Evolutionary conservation across 92 coral and sea anemone species (phyloP), one percentile per base, ranked within the genome.

Genomic region (Porites evermanni): DNA sequence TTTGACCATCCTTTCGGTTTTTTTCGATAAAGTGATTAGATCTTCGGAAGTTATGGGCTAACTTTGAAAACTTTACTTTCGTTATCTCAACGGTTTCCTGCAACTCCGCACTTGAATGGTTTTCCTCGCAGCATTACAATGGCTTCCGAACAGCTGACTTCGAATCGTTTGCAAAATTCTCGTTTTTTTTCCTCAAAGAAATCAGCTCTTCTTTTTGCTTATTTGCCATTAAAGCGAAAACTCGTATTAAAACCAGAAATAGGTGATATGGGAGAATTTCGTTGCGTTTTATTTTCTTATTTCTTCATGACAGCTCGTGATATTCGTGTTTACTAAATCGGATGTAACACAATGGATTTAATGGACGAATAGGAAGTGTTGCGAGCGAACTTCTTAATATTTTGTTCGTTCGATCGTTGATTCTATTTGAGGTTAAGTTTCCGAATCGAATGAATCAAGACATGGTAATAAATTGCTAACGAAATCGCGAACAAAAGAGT

Each of bases 61-160:
- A 76, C 79, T 85, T 20, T 20, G 32, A 77, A 85, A 81, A 67
- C 64, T 50, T 64, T 44, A 29, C 23, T 47, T n/a, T 73, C 64
- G 53, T 83, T 83, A 93, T 90, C 93, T 92, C 91, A 94, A 94
- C 98, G 98, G 96, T 94, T 94, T 87, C 95, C 93, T 79, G 75
- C 73, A 63, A 88, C 83, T 89, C 82, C 68, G 95, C 95, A 89
- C 95, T 85, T 94, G 93, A 94, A 94, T 94, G 94, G 98, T 88
- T 94, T 94, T 94, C 96, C 88, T 94, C 86, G 78, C 84, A 71
- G 89, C 89, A 92, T 76, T 86, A 88, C 95, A 94, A 94, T 91
- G 96, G 96, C 81, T 93, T 93, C 85, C 94, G 90, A 91, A 93
- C 98, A 94, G 96, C 98, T 94, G 98, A 94, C 92, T 83, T 64